phyloP scores from a whole-genome alignment of 1,140 invertebrate species.

The Myzus persicae region DNA sequence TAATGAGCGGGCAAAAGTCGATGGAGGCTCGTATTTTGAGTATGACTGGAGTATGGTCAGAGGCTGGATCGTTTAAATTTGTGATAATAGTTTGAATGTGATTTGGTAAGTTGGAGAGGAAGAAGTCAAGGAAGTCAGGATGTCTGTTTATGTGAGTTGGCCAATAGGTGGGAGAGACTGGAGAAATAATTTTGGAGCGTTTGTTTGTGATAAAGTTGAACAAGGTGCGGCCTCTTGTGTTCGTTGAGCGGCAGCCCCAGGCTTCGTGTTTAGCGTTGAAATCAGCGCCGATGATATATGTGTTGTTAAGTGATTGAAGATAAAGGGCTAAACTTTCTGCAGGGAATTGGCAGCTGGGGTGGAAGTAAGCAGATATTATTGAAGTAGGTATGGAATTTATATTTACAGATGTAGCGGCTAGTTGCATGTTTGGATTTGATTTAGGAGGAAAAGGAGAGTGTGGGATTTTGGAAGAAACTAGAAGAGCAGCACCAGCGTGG shows the following conservation, averaged over 20 bases:
- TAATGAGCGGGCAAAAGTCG: not conserved
- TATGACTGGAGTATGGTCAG: constrained; percentile 54
- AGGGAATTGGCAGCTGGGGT: constrained; percentile 59
- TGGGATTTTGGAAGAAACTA: not conserved
- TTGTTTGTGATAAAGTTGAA: constrained; percentile 61
- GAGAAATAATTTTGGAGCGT: constrained; percentile 63
- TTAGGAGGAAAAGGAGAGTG: not conserved
- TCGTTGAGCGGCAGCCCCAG: constrained; percentile 62
- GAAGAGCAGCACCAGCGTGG: too few relatives aligned
- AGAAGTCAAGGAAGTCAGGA: constrained; percentile 33
- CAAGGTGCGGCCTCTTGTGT: constrained; percentile 34
- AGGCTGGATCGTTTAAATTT: constrained; percentile 50
- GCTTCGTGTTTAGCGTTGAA: constrained; percentile 65
- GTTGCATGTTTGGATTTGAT: not conserved
- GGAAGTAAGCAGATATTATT: constrained; percentile 63
- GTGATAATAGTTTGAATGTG: constrained; percentile 7
- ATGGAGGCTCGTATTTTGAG: constrained; percentile 11
- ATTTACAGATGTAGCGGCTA: constrained; percentile 30
- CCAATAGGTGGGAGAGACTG: constrained; percentile 59
- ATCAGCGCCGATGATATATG: constrained; percentile 64
- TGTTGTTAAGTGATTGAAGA: constrained; percentile 52
- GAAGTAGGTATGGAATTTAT: constrained; percentile 28
- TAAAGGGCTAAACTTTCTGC: not conserved
- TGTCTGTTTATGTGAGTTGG: constrained; percentile 47
- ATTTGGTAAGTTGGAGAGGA: constrained; percentile 19